A percentile compares a stretch with the other conserved stretches of the same genome.
phyloP scores from a whole-genome alignment of 2,888 invertebrate genomes.

The Plebejus anna region DNA sequence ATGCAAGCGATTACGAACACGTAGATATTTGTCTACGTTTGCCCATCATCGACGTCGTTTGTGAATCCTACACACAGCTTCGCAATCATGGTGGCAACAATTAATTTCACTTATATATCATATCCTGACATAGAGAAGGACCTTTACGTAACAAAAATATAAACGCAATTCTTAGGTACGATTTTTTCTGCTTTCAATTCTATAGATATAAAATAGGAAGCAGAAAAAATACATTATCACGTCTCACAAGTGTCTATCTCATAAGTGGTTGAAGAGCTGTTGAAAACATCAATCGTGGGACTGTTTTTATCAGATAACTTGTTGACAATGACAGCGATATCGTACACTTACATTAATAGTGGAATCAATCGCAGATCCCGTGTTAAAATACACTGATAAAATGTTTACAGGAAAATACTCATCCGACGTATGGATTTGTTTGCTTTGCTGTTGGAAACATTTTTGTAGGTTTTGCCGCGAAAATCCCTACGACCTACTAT shows the following conservation, averaged over 20 bases:
- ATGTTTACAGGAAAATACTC: not conserved
- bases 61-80: too few relatives aligned
- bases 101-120: too few relatives aligned
- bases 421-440: too few relatives aligned
- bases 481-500: too few relatives aligned
- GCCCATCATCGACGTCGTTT: too few relatives aligned
- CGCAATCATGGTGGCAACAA: too few relatives aligned
- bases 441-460: too few relatives aligned
- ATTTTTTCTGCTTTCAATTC: not conserved
- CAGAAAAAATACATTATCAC: not conserved
- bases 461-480: too few relatives aligned
- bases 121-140: too few relatives aligned
- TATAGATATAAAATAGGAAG: not conserved
- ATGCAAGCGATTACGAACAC: not conserved
- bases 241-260: not conserved
- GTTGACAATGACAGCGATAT: slow-evolving; percentile 7
- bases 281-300: slow-evolving; percentile 12
- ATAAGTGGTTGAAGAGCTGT: slow-evolving; percentile 10
- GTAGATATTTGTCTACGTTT: not conserved
- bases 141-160: not conserved
- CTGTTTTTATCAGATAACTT: slow-evolving; percentile 3
- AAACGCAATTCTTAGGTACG: not conserved
- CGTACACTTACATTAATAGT: not conserved
- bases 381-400: slow-evolving; percentile 2
- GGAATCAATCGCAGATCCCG: not conserved